Conservation (phyloP, 2,797 vertebrate species). For the Taeniopygia guttata region DNA sequence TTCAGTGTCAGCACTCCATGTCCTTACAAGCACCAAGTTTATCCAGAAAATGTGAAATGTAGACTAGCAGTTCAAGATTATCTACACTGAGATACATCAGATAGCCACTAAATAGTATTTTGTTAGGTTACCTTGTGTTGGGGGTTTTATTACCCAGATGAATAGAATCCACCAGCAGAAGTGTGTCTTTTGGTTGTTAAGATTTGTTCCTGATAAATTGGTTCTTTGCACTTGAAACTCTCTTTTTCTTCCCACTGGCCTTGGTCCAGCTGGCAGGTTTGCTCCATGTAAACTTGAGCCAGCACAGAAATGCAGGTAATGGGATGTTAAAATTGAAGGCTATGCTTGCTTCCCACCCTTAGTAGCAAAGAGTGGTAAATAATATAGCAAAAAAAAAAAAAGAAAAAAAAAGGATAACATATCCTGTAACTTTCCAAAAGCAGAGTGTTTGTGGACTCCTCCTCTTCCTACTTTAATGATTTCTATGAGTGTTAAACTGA, state of each 20-base stretch:
- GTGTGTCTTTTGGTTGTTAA: conserved; percentile 59
- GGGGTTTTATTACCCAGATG: conserved; percentile 38
- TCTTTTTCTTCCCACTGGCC: conserved; percentile 21
- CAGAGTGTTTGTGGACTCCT: neutral
- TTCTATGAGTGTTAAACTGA: neutral
- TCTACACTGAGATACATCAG: conserved; percentile 28
- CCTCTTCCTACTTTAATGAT: neutral
- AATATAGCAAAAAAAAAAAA: neutral
- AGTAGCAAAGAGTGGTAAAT: neutral
- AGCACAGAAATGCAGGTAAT: conserved; percentile 53
- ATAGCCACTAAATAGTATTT: conserved; percentile 40
- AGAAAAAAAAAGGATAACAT: neutral
- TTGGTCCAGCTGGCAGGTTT: conserved; percentile 54
- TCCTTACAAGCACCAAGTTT: conserved; percentile 12
- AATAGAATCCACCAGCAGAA: conserved; percentile 51
- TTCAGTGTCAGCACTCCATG: conserved; percentile 23
- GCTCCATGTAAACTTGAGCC: conserved; percentile 52
- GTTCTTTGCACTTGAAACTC: conserved; percentile 45
- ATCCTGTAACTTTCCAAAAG: neutral
- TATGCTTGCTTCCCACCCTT: neutral
- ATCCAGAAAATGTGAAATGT: conserved; percentile 45
- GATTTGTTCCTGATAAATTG: conserved; percentile 64
- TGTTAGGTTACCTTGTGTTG: conserved; percentile 31
- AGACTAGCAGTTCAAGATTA: conserved; percentile 2
- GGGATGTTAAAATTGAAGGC: conserved; percentile 46